A percentile compares a stretch with the other conserved stretches of the same genome.
These are phyloP conservation scores for Neoitamus cyanurus DNA, from an alignment of 2,888 invertebrate species.

Conservation along the genomic window DNA sequence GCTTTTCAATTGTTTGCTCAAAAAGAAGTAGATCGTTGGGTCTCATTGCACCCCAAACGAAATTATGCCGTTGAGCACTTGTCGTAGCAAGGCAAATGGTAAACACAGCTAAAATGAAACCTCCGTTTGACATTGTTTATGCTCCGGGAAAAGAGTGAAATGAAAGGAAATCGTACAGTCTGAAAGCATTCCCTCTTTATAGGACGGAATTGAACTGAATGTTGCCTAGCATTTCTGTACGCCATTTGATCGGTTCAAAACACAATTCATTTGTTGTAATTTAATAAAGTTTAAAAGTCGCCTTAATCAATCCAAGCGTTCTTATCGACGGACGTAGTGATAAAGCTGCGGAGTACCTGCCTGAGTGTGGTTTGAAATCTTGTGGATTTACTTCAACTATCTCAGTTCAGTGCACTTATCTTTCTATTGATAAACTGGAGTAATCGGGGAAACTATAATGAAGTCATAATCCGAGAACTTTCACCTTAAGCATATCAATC, in stretches of 20 bases:
- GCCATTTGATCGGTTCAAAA: not conserved
- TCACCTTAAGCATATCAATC: too few species aligned
- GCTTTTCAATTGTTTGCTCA: slow-evolving; percentile 55
- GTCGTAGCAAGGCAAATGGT: not conserved
- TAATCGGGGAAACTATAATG: not conserved
- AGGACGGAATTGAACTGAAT: not conserved
- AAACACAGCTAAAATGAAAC: not conserved
- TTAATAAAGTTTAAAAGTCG: not conserved
- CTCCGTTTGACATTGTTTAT: not conserved
- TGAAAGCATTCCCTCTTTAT: not conserved
- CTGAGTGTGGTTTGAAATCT: too few species aligned
- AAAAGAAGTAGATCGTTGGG: slow-evolving; percentile 7
- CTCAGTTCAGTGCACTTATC: not conserved
- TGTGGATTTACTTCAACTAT: not conserved
- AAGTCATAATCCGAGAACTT: not conserved
- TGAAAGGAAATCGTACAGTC: not conserved
- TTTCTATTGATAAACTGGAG: not conserved
- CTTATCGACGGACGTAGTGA: not conserved
- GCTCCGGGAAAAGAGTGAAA: not conserved
- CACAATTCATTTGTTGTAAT: not conserved
- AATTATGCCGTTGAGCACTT: slow-evolving; percentile 5
- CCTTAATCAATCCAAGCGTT: not conserved
- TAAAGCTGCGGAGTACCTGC: not conserved
- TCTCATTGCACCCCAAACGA: slow-evolving; percentile 37
- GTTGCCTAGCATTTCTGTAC: not conserved